Base-by-base conservation (phyloP, 2,888 invertebrate species). In the Erebia palarica region DNA sequence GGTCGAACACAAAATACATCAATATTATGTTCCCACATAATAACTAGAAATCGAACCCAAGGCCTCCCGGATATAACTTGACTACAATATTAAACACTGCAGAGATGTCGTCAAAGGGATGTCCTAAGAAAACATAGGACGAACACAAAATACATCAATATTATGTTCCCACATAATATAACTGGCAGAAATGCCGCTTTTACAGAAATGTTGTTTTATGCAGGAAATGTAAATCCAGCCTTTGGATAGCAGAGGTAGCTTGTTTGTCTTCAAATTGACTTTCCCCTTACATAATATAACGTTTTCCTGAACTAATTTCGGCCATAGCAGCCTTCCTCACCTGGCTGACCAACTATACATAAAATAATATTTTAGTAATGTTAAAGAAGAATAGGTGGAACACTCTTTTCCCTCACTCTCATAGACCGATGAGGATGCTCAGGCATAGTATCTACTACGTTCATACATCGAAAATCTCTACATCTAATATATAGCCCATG, bases 171-270 rank as follows among this genome's bases (percentile, higher is more conserved):
- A 13, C 47, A 3, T 47, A 47, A 11, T 21, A 2, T n/a, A n/a
- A n/a, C 21, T 27, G 13, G 11, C 11, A 11, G 14, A 27, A 5
- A 4, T 18, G 21, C 14, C 27, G 57, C 57, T 58, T 58, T 58
- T 58, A 58, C 27, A 27, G 57, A 14, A 21, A 58, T 58, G 57
- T 58, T 58, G 57, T 58, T 58, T 58, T 58, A 58, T 27, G 57
- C 7, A 58, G 57, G 7, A 58, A 58, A 58, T 58, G 57, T 58
- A 58, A 58, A 58, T 27, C 21, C 27, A 58, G 27, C 21, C 18
- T 16, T 10, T 11, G 16, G 18, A 8, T 55, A 16, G 16, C 53
- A 7, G 51, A 7, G 1, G 53, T 3, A 7, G 16, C 8, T n/a
- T n/a, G 51, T 51, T 4, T n/a, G 0, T 14, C 49, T 49, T 14